A percentile compares a stretch with the other conserved stretches of the same genome.
Conservation (phyloP, 2,888 invertebrate genomes). For the Trypoxylon attenuatum region DNA sequence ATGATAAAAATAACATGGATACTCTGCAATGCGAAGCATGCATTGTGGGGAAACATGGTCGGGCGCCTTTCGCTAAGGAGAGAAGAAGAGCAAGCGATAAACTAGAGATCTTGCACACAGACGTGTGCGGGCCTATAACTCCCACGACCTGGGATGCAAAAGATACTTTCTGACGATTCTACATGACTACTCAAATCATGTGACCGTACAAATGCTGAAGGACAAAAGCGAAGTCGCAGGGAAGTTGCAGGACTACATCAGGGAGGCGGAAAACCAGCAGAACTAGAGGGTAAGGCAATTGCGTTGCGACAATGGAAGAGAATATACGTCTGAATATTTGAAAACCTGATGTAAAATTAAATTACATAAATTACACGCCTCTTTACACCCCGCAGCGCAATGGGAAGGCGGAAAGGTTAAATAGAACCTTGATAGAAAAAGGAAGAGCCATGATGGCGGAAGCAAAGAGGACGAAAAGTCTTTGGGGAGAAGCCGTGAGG, state of each 20-base stretch:
- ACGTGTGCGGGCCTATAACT: slow-evolving; percentile 24
- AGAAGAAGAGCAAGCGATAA: slow-evolving; percentile 13
- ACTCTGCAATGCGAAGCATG: slow-evolving; percentile 18
- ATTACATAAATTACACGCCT: background rate
- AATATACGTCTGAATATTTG: background rate
- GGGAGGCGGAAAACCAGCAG: slow-evolving; percentile 28
- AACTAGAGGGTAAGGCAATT: slow-evolving; percentile 23
- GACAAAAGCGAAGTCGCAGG: background rate
- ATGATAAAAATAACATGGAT: background rate
- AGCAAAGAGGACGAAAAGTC: background rate
- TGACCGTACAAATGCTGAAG: background rate
- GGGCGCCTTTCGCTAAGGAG: slow-evolving; percentile 15
- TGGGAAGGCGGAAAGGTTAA: slow-evolving; percentile 23
- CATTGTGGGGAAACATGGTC: slow-evolving; percentile 23
- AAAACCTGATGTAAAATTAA: slow-evolving; percentile 8
- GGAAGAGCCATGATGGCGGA: background rate
- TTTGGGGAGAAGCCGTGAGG: slow-evolving; percentile 10
- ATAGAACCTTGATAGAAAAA: slow-evolving; percentile 10
- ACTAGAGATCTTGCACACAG: slow-evolving; percentile 27
- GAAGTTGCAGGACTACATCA: slow-evolving; percentile 25
- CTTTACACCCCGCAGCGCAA: slow-evolving; percentile 11
- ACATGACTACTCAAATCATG: background rate
- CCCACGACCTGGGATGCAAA: slow-evolving; percentile 19
- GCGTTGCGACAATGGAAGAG: slow-evolving; percentile 21
- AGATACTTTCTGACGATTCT: slow-evolving; percentile 21